A percentile compares a stretch with the other conserved stretches of the same genome.
Conservation (phyloP, 2,797 vertebrate species). For the Peromyscus melanophrys region DNA sequence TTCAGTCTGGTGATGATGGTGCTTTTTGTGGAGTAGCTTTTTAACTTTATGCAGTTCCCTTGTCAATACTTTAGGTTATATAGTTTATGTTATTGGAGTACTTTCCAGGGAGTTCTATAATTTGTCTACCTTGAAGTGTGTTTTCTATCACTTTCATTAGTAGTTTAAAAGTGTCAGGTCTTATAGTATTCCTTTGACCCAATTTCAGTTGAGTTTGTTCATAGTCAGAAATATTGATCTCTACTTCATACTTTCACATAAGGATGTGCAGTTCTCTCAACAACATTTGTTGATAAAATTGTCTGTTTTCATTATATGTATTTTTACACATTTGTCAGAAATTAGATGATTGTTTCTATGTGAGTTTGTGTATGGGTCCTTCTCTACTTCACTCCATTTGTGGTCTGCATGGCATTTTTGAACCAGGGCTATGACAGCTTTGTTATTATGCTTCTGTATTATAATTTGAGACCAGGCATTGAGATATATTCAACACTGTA, state of each 20-base stretch:
- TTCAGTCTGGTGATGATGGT: background rate
- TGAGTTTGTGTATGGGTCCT: background rate
- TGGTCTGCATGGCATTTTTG: background rate
- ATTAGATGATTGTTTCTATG: background rate
- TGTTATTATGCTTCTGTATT: background rate
- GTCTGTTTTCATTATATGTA: background rate
- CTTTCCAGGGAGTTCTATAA: background rate
- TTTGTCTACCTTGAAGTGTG: background rate
- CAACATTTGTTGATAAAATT: background rate
- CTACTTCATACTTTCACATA: background rate
- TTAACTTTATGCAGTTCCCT: background rate
- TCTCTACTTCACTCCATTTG: background rate
- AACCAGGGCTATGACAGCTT: rapidly evolving
- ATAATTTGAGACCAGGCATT: background rate
- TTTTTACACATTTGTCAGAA: background rate
- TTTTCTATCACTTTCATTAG: background rate
- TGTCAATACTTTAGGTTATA: background rate
- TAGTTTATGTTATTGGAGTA: background rate
- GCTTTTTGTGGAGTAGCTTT: background rate
- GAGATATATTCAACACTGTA: background rate
- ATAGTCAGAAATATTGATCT: background rate
- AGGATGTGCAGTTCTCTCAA: background rate
- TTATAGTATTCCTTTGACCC: rapidly evolving
- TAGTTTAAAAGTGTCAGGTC: too few relatives aligned
- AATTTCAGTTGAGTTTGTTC: background rate